Conservation (phyloP, 2,113 vertebrate genomes). For the Nothobranchius furzeri region DNA sequence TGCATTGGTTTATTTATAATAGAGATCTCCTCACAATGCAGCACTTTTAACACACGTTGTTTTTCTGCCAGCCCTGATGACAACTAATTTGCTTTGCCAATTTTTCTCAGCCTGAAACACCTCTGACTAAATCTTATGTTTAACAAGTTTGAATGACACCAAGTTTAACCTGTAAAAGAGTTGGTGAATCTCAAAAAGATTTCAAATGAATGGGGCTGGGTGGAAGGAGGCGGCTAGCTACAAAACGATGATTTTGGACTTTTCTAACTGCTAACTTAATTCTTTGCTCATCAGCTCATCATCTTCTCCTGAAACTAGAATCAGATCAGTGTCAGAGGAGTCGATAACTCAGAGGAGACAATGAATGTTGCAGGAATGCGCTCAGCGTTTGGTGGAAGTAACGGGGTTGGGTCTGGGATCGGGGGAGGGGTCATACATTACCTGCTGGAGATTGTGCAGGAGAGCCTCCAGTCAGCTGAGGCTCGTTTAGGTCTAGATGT, state of each 20-base stretch:
- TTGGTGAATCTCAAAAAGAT: slow-evolving; percentile 55
- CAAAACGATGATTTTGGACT: too few species aligned
- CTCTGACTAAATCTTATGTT: too few species aligned
- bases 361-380: slow-evolving; percentile 52
- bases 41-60: slow-evolving; percentile 22
- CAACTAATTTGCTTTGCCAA: too few species aligned
- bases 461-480: slow-evolving; percentile 83
- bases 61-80: slow-evolving; percentile 2
- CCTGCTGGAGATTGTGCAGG: slow-evolving; percentile 92
- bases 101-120: too few species aligned
- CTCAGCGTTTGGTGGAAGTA: slow-evolving; percentile 44
- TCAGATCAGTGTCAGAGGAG: slow-evolving; percentile 5
- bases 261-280: slow-evolving; percentile 18
- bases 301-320: slow-evolving; percentile 53
- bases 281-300: slow-evolving; percentile 34
- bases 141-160: slow-evolving; percentile 30
- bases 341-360: slow-evolving; percentile 32
- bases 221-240: too few species aligned
- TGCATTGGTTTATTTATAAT: slow-evolving; percentile 67
- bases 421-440: slow-evolving; percentile 91
- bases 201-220: background rate
- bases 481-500: slow-evolving; percentile 86
- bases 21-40: slow-evolving; percentile 62
- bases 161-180: slow-evolving; percentile 31
- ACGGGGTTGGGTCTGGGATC: slow-evolving; percentile 50